Evolutionary conservation across 2,888 invertebrate species (phyloP), one percentile per base, ranked within the genome.

Genomic region (Caenorhabditis panamensis): DNA sequence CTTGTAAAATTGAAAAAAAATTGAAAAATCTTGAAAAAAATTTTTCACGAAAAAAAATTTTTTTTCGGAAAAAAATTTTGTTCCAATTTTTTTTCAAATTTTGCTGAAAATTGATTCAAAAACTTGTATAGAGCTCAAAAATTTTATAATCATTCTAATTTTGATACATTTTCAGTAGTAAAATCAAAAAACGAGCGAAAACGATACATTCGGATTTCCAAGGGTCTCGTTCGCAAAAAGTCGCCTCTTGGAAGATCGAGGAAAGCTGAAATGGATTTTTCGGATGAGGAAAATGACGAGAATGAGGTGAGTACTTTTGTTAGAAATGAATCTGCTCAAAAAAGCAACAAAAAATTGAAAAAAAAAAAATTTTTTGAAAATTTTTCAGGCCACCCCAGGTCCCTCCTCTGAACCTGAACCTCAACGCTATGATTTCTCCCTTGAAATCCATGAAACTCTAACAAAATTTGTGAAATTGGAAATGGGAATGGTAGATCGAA

Each of bases 111-210:
- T n/a, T n/a, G n/a, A n/a, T n/a, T n/a, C n/a, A n/a, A n/a, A n/a
- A n/a, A n/a, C n/a, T n/a, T n/a, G n/a, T n/a, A n/a, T n/a, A n/a
- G n/a, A n/a, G n/a, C n/a, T n/a, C n/a, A n/a, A n/a, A n/a, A n/a
- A n/a, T n/a, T n/a, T n/a, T n/a, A n/a, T n/a, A n/a, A n/a, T n/a
- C n/a, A n/a, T n/a, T n/a, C n/a, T n/a, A n/a, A n/a, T n/a, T n/a
- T n/a, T n/a, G n/a, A n/a, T n/a, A 18, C 13, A 20, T 61, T 67
- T 76, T 6, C 69, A 78, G 78, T 71, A 41, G 78, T 78, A 22
- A 69, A 71, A 66, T 78, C 78, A n/a, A 78, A 71, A 71, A 78
- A 69, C 44, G 71, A 78, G 53, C 51, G 71, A 16, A 64, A 64
- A 37, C 24, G 59, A 1, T 78, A 78, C 54, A 78, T 78, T 24